Conservation (phyloP, 2,888 invertebrate species). For the Prosapia bicincta region DNA sequence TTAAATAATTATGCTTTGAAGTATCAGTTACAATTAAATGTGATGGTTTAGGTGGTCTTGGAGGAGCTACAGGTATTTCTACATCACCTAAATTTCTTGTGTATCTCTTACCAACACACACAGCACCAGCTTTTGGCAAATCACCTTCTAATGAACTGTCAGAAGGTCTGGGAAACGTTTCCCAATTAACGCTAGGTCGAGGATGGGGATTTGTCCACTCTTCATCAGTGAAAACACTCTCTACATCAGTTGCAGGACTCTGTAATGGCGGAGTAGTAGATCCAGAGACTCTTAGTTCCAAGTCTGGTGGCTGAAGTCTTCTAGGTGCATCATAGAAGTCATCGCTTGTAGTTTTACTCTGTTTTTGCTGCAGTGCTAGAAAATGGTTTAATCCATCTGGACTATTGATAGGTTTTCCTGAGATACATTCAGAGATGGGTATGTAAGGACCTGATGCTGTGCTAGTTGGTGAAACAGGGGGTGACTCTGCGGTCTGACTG, state of each 20-base stretch:
- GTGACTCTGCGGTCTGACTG: slow-evolving; percentile 50
- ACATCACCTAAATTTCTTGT: slow-evolving; percentile 30
- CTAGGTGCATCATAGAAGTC: slow-evolving; percentile 43
- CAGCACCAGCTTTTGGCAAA: slow-evolving; percentile 14
- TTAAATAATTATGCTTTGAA: slow-evolving; percentile 49
- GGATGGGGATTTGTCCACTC: slow-evolving; percentile 55
- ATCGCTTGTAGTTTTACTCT: slow-evolving; percentile 14
- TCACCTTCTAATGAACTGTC: slow-evolving; percentile 53
- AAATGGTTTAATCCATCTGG: slow-evolving; percentile 35
- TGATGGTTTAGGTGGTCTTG: slow-evolving; percentile 72
- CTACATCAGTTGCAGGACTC: slow-evolving; percentile 60
- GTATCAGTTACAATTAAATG: slow-evolving; percentile 50
- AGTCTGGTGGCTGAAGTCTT: slow-evolving; percentile 39
- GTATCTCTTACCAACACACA: slow-evolving; percentile 29
- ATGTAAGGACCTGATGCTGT: slow-evolving; percentile 78
- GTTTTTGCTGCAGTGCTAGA: slow-evolving; percentile 28
- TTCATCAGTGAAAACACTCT: slow-evolving; percentile 66
- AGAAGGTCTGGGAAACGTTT: slow-evolving; percentile 52
- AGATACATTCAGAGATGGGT: slow-evolving; percentile 88
- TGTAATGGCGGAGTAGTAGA: slow-evolving; percentile 52
- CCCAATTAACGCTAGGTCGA: slow-evolving; percentile 49
- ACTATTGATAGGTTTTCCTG: slow-evolving; percentile 55
- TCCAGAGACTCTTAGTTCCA: slow-evolving; percentile 35
- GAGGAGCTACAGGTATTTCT: slow-evolving; percentile 52
- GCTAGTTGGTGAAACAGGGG: slow-evolving; percentile 60